Evolutionary conservation across 1,140 invertebrate species (phyloP).

Genomic region (Pentalonia nigronervosa): DNA sequence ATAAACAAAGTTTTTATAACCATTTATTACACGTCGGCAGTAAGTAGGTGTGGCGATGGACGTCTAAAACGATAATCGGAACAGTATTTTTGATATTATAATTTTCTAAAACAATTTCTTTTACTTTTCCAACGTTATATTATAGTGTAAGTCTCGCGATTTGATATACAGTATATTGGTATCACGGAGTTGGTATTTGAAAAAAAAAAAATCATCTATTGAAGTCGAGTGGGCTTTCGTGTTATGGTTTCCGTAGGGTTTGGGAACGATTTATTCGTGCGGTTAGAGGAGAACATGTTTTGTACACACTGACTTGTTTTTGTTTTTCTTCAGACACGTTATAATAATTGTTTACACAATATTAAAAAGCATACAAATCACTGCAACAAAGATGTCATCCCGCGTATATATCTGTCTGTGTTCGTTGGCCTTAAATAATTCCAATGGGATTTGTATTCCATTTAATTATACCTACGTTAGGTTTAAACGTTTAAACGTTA

Average conservation of each 20-base stretch:
- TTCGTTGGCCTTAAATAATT: neutral
- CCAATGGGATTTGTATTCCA: neutral
- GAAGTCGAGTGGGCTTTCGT: slow-evolving; percentile 22
- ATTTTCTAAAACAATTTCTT: neutral
- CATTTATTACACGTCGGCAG: too few relatives aligned
- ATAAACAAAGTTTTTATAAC: neutral
- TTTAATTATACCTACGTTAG: neutral
- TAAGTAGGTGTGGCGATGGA: neutral
- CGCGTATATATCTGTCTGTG: too few relatives aligned
- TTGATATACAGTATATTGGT: neutral
- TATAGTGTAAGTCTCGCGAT: neutral
- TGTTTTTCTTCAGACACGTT: slow-evolving; percentile 1
- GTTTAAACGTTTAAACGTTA: neutral
- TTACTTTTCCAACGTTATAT: neutral
- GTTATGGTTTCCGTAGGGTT: neutral
- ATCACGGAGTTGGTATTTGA: neutral
- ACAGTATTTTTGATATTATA: neutral
- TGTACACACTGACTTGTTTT: neutral
- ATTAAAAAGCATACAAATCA: slow-evolving; percentile 26
- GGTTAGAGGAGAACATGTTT: neutral
- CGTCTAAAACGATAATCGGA: neutral
- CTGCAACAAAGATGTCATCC: neutral
- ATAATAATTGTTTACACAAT: slow-evolving; percentile 22
- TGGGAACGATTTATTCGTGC: slow-evolving; percentile 1
- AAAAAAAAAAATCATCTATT: neutral